Percentiles rank a stretch among this genome's conserved stretches.
Evolutionary conservation across 2,113 vertebrate genomes (phyloP).

Genomic region (Pseudorhombus dupliciocellatus): DNA sequence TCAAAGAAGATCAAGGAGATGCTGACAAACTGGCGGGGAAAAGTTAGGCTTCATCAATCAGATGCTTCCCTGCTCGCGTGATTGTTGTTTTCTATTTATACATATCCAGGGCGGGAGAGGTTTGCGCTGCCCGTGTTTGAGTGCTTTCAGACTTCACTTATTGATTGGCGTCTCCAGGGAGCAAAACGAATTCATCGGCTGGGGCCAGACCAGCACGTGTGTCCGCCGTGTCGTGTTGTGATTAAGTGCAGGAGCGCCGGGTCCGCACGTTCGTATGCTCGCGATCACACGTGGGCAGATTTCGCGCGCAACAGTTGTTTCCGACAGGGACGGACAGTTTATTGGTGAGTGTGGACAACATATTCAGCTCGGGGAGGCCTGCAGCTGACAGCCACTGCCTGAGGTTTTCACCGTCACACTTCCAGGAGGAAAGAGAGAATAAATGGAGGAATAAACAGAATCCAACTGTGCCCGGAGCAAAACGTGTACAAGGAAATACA

Average conservation of each 20-base stretch:
- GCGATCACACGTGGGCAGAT: neutral
- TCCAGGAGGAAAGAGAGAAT: slow-evolving; percentile 27
- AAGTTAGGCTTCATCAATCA: slow-evolving; percentile 69
- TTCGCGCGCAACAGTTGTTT: slow-evolving; percentile 29
- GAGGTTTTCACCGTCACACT: slow-evolving; percentile 30
- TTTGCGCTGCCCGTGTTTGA: slow-evolving; percentile 42
- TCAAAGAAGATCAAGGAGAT: slow-evolving; percentile 67
- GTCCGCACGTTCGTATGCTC: neutral
- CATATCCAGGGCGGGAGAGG: slow-evolving; percentile 31
- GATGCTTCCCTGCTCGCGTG: slow-evolving; percentile 15
- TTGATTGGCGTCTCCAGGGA: slow-evolving; percentile 62
- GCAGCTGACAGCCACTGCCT: slow-evolving; percentile 33
- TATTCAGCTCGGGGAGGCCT: slow-evolving; percentile 29
- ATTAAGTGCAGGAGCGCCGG: neutral
- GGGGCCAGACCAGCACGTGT: slow-evolving; percentile 1
- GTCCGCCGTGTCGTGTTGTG: slow-evolving; percentile 15
- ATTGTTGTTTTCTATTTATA: slow-evolving; percentile 57
- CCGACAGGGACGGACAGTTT: slow-evolving; percentile 15
- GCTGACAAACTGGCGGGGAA: slow-evolving; percentile 44
- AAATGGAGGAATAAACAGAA: slow-evolving; percentile 48
- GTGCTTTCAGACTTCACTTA: slow-evolving; percentile 47
- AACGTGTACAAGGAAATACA: slow-evolving; percentile 27
- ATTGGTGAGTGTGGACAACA: slow-evolving; percentile 23
- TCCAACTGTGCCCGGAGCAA: slow-evolving; percentile 16
- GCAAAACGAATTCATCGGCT: slow-evolving; percentile 53